Conservation (phyloP, 2,113 vertebrate genomes). For the Hippotragus niger region DNA sequence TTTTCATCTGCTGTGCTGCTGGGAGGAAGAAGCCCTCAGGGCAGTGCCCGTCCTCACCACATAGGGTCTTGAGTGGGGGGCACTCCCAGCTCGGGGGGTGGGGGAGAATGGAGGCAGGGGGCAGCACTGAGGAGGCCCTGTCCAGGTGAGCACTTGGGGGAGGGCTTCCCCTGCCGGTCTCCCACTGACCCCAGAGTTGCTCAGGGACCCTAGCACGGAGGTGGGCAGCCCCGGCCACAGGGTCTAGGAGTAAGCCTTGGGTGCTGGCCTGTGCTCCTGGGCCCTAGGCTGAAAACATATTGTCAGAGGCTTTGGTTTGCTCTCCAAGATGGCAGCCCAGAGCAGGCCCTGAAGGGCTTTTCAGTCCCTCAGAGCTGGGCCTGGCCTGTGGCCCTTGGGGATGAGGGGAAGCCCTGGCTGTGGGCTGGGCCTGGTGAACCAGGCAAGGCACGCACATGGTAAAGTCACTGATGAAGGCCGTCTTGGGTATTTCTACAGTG, state of each 20-base stretch:
- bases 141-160: not conserved
- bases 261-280: not conserved
- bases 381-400: not conserved
- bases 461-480: slow-evolving; percentile 95
- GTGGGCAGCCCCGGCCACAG: not conserved
- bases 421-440: not conserved
- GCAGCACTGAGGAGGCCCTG: not conserved
- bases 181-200: not conserved
- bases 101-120: not conserved
- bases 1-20: slow-evolving; percentile 88
- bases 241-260: not conserved
- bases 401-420: not conserved
- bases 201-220: not conserved
- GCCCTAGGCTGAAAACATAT: not conserved
- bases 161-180: not conserved
- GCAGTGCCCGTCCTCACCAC: not conserved
- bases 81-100: not conserved
- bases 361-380: not conserved
- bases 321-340: not conserved
- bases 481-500: slow-evolving; percentile 92
- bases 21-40: slow-evolving; percentile 1
- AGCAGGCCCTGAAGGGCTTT: not conserved
- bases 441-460: slow-evolving; percentile 86
- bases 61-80: not conserved
- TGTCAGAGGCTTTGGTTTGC: not conserved